Evolutionary conservation across 2,113 vertebrate genomes (phyloP).

Genomic region (Colinus virginianus): DNA sequence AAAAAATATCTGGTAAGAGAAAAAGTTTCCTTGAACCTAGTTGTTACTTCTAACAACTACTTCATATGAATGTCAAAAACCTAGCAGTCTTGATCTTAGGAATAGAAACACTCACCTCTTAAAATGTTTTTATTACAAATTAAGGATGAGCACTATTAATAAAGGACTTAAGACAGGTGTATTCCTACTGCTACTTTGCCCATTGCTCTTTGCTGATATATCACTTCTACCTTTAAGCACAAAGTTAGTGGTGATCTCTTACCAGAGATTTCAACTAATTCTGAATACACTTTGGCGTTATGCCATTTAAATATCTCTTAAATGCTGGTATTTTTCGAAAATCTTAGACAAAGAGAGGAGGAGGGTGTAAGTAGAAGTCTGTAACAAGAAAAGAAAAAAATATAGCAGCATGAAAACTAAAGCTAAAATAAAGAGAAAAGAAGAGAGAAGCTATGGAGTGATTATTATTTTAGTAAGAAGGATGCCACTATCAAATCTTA

Average conservation of each 20-base stretch:
- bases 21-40: neutral
- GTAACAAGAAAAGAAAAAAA: neutral
- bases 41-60: neutral
- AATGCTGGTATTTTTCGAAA: neutral
- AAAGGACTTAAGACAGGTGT: neutral
- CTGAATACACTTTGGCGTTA: neutral
- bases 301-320: accelerated
- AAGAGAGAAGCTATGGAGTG: neutral
- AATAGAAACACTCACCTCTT: neutral
- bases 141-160: neutral
- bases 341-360: neutral
- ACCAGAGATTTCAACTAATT: neutral
- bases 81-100: neutral
- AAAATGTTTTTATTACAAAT: neutral
- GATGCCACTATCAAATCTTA: neutral
- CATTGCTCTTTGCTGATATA: neutral
- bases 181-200: neutral
- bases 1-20: neutral
- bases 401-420: neutral
- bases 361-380: accelerated
- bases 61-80: neutral
- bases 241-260: neutral
- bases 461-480: neutral
- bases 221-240: no score
- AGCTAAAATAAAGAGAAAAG: neutral